Base-by-base conservation (phyloP, 2,888 invertebrate species). In the Hypolimnas misippus region DNA sequence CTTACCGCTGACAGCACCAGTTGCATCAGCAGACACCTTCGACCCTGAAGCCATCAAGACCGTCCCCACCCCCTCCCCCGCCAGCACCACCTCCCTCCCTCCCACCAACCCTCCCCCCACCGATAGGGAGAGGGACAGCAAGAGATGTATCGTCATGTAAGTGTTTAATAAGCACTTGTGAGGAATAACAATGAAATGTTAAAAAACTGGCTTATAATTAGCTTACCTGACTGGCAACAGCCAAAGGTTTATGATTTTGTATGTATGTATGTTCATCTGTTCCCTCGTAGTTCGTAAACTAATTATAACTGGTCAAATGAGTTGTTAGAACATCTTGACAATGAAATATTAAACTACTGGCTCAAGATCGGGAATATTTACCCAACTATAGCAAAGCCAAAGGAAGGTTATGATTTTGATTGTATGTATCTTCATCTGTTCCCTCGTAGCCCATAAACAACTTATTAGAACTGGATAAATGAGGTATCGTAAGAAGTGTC, bases 31-130 rank as follows among this genome's bases (percentile, higher is more conserved):
- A 0, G 81, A 76, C 3, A 62, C 74, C 0, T 78, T 83, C 74
- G 87, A 87, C 78, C 88, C 89, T 0, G 89, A 89, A 71, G 51
- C 76, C 0, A 78, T 90, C 5, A 87, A 88, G 73, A n/a, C 72
- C 10, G 1, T 50, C 69, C 31, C 58, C 50, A 62, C 25, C 42
- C 56, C 57, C 8, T 14, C 61, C 38, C 62, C 33, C 19, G 21
- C 33, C 21, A 33, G 5, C 29, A 53, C 54, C 46, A 4, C 8
- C 44, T 12, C 35, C 35, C 25, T 58, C 25, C 38, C 52, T 54
- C 61, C 51, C 52, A 53, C 33, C 44, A 33, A 33, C 33, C 8
- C 59, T 14, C 44, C 35, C 63, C 21, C 17, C 53, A 16, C 55
- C 42, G 14, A 35, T 62, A 3, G 7, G 5, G 68, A 61, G 6